Evolutionary conservation across 2,113 vertebrate genomes (phyloP).

Genomic region (Poeciliopsis retropinna): DNA sequence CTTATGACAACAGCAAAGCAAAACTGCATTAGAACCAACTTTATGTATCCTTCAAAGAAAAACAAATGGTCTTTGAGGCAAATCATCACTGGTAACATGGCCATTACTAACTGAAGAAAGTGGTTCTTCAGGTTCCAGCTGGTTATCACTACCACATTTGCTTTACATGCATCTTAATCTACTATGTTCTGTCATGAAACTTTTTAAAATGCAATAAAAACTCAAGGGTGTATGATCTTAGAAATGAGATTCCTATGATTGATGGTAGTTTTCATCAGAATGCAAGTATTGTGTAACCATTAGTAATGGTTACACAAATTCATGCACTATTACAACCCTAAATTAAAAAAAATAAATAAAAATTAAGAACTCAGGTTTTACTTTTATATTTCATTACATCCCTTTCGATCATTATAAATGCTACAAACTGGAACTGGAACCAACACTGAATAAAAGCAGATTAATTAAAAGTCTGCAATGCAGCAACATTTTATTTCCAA

Average conservation of each 20-base stretch:
- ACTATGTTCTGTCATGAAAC: neutral
- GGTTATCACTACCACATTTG: neutral
- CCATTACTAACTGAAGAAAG: neutral
- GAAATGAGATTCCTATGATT: neutral
- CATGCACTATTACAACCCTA: neutral
- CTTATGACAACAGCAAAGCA: neutral
- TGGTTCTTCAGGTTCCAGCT: no score
- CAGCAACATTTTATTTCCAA: conserved; percentile 30
- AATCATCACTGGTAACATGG: neutral
- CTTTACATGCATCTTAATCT: neutral
- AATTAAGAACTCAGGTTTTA: neutral
- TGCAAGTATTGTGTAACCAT: no score
- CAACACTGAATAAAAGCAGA: neutral
- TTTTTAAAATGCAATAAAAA: neutral
- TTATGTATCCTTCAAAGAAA: neutral
- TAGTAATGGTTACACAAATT: neutral
- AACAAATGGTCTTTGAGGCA: neutral
- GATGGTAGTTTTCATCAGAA: neutral
- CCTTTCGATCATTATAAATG: neutral
- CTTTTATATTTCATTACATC: neutral
- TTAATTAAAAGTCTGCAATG: conserved; percentile 12
- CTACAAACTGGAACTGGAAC: neutral
- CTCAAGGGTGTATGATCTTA: neutral
- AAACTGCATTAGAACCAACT: neutral
- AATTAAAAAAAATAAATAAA: no score